phyloP scores from a whole-genome alignment of 1,140 invertebrate genomes.

The Spodoptera litura region DNA sequence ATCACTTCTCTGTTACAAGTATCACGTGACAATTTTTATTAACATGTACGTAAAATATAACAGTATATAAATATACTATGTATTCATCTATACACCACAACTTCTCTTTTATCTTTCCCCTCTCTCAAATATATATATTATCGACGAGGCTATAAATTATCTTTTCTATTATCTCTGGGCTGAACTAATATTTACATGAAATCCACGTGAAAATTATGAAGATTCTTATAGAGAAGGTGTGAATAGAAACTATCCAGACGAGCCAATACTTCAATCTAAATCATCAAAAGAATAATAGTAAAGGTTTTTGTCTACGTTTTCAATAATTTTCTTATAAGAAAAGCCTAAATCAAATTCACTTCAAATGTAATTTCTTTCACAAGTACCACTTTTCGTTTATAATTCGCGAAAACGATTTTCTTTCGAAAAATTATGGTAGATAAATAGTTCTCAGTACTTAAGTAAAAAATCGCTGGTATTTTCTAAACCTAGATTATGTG shows the following conservation, averaged over 20 bases:
- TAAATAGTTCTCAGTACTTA: no score
- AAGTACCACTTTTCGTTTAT: slow-evolving; percentile 2
- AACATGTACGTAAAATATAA: no score
- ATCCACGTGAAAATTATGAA: not conserved
- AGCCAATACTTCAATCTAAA: no score
- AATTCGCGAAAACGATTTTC: slow-evolving; percentile 6
- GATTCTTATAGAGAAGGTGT: not conserved
- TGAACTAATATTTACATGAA: slow-evolving; percentile 2
- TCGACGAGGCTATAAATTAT: not conserved
- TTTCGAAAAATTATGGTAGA: not conserved
- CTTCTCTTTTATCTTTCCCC: not conserved
- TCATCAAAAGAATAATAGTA: not conserved
- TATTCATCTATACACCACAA: no score
- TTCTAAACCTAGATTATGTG: not conserved
- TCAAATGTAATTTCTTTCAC: slow-evolving; percentile 1
- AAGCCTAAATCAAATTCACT: not conserved
- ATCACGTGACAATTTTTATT: no score
- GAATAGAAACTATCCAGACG: not conserved
- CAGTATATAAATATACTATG: no score
- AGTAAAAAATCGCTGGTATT: not conserved
- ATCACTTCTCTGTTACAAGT: no score
- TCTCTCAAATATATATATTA: not conserved
- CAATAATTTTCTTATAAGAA: not conserved
- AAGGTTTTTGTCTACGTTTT: not conserved
- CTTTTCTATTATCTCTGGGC: not conserved